A percentile compares a stretch with the other conserved stretches of the same genome.
phyloP scores from a whole-genome alignment of 2,888 invertebrate species.

The Neoscelio sp. region DNA sequence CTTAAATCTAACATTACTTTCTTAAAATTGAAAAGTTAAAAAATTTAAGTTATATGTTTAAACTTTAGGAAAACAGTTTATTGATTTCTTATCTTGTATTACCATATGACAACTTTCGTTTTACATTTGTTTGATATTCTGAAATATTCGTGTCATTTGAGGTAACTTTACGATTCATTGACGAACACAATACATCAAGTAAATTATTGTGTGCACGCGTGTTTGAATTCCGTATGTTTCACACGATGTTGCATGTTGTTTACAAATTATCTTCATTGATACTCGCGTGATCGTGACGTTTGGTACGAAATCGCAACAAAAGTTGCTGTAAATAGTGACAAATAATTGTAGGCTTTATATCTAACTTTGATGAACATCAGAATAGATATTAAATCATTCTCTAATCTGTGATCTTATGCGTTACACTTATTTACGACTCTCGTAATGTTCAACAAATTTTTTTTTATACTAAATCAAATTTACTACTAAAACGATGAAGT shows the following conservation, averaged over 20 bases:
- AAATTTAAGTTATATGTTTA: too few relatives aligned
- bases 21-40: too few relatives aligned
- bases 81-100: too few relatives aligned
- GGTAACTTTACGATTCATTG: background rate
- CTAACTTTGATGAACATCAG: conserved; percentile 2
- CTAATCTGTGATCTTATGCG: conserved; percentile 13
- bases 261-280: conserved; percentile 27
- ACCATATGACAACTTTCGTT: too few relatives aligned
- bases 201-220: background rate
- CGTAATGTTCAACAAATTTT: background rate
- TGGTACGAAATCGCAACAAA: conserved; percentile 12
- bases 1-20: too few relatives aligned
- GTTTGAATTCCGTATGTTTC: background rate
- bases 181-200: conserved; percentile 2
- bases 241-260: conserved; percentile 21
- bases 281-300: conserved; percentile 8
- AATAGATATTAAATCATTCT: conserved; percentile 20
- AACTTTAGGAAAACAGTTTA: too few relatives aligned
- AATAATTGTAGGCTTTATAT: conserved; percentile 22
- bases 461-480: background rate
- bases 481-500: too few relatives aligned
- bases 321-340: conserved; percentile 23
- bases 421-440: conserved; percentile 2
- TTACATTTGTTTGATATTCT: too few relatives aligned
- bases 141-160: background rate